Conservation (phyloP, 2,113 vertebrate species). For the Syrmaticus mikado region DNA sequence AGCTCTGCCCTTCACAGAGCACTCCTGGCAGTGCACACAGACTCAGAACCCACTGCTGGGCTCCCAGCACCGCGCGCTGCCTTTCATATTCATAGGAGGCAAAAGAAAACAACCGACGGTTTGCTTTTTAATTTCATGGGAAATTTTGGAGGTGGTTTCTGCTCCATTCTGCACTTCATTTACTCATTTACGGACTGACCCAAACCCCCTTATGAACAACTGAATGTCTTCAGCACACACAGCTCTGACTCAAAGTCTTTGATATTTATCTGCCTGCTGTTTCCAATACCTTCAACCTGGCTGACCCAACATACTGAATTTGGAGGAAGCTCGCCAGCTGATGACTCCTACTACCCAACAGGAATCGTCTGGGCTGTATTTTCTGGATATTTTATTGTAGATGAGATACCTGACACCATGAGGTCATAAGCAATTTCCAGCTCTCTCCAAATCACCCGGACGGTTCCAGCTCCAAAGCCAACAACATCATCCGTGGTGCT, state of each 20-base stretch:
- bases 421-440: constrained; percentile 66
- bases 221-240: neutral
- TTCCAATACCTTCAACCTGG: constrained; percentile 45
- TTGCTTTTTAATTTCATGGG: constrained; percentile 58
- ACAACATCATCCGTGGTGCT: constrained; percentile 35
- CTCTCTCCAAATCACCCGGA: constrained; percentile 30
- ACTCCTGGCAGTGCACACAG: fast-evolving
- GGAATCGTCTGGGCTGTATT: constrained; percentile 20
- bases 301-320: constrained; percentile 52
- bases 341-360: neutral
- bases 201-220: neutral
- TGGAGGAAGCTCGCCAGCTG: constrained; percentile 13
- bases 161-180: neutral
- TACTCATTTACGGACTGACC: constrained; percentile 31
- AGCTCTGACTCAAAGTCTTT: constrained; percentile 55
- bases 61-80: neutral
- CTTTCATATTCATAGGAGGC: constrained; percentile 9
- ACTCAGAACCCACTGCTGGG: neutral
- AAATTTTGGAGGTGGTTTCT: constrained; percentile 24
- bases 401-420: constrained; percentile 51
- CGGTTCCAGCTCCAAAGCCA: constrained; percentile 17
- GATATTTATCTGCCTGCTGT: constrained; percentile 49
- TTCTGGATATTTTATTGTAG: constrained; percentile 57
- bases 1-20: constrained; percentile 15
- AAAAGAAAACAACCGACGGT: constrained; percentile 2